Evolutionary conservation across 37 sponge, comb jelly and placozoan genomes (phyloP).

Genomic region (Ephydatia muelleri): DNA sequence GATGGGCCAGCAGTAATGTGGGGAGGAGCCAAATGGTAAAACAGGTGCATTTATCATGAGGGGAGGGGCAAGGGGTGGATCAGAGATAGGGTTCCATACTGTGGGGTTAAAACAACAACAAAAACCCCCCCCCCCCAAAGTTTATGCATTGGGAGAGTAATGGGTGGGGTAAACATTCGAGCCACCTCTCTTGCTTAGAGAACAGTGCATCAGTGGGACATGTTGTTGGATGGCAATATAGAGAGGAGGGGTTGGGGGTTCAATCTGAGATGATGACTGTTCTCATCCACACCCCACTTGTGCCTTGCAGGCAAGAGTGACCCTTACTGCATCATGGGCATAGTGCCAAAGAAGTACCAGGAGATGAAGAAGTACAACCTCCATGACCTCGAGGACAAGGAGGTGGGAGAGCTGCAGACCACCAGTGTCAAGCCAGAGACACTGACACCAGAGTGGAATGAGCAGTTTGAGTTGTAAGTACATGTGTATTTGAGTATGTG

Average conservation of each 20-base stretch:
- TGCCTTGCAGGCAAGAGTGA: constrained; percentile 57
- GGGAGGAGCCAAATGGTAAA: no score
- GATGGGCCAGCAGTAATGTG: background rate
- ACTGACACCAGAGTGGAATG: constrained; percentile 62
- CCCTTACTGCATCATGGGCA: constrained; percentile 55
- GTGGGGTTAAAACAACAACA: background rate
- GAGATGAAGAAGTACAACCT: constrained; percentile 31
- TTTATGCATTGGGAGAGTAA: background rate
- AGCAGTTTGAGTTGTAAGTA: constrained; percentile 57
- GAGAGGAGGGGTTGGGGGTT: no score
- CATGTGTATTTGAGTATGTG: background rate
- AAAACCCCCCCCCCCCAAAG: background rate
- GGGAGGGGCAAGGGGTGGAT: no score
- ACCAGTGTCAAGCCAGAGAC: constrained; percentile 51
- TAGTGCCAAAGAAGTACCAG: constrained; percentile 11
- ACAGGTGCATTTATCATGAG: no score
- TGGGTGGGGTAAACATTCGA: no score
- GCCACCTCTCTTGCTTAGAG: no score
- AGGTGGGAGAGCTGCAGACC: constrained; percentile 10
- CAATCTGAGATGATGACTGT: no score
- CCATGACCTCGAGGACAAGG: constrained; percentile 26
- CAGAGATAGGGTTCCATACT: no score
- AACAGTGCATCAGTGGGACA: background rate
- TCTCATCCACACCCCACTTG: background rate
- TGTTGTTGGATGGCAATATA: no score